Evolutionary conservation across 1,140 invertebrate species (phyloP), one percentile per base, ranked within the genome.

Genomic region (Lordiphosa stackelbergi): DNA sequence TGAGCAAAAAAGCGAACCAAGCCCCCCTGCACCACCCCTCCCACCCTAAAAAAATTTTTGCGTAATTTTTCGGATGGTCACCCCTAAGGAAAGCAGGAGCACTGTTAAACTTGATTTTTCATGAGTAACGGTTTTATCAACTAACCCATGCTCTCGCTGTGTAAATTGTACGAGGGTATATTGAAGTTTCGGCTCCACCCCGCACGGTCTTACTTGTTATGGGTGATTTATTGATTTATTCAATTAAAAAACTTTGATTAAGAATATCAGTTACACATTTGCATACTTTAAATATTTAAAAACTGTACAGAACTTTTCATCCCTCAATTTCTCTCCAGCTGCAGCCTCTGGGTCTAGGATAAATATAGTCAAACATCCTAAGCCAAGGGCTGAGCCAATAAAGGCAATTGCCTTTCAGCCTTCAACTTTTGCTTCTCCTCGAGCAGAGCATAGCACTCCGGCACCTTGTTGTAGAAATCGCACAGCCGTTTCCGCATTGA

Each of bases 401-500:
- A 10, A 1, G 65, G 43, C 22, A 42, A 5, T 28, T 70, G 73
- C 42, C 65, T 57, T 19, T 81, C 71, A 9, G 78, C 69, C 78
- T 70, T 83, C 10, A 53, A 42, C 5, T 63, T 61, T 40, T 83
- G 77, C 42, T 83, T 83, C 42, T 85, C 85, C 66, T 85, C 85
- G 43, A 87, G 83, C 52, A 83, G 69, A 3, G 74, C 77, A 40
- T 81, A 85, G 45, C 85, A 87, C 47, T 87, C 85, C 5, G 85
- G 85, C 6, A 87, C 83, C 48, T 85, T 79, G 49, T 69, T 85
- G 53, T 87, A 87, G 59, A 87, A 87, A 40, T 87, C 85, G 40
- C 85, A 87, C 4, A 85, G 63, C 37, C 6, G 78, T 64, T 57
- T 85, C 38, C 6, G 59, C 69, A 55, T 87, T 87, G 58, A 87